A percentile compares a stretch with the other conserved stretches of the same genome.
Evolutionary conservation across 2,113 vertebrate species (phyloP).

Genomic region (Perca flavescens): DNA sequence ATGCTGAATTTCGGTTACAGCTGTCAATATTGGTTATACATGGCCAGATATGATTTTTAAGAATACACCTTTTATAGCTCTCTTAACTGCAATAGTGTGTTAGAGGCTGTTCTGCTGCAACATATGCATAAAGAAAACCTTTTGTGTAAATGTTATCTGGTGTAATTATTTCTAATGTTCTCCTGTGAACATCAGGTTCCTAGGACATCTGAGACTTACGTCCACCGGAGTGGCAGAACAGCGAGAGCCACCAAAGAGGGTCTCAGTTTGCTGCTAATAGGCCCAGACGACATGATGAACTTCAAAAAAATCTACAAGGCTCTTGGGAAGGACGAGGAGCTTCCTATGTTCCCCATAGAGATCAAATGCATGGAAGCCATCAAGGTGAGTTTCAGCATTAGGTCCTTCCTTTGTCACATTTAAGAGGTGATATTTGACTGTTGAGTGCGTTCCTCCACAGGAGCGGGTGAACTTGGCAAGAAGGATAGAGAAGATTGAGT

Average conservation of each 20-base stretch:
- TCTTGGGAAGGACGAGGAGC: constrained; percentile 91
- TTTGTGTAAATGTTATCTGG: not conserved
- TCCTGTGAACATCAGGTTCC: constrained; percentile 86
- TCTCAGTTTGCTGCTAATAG: constrained; percentile 91
- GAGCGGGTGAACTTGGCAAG: constrained; percentile 91
- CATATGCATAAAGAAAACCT: not conserved
- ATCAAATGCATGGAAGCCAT: constrained; percentile 89
- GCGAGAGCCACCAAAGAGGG: constrained; percentile 92
- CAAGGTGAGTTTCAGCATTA: constrained; percentile 82
- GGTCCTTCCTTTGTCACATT: not conserved
- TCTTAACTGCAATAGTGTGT: not conserved
- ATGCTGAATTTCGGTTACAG: not conserved
- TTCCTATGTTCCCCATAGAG: constrained; percentile 92
- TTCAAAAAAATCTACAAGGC: constrained; percentile 94
- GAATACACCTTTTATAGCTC: not conserved
- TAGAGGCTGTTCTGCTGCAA: not conserved
- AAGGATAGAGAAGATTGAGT: constrained; percentile 94
- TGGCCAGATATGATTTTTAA: not conserved
- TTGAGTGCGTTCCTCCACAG: constrained; percentile 75
- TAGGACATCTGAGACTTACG: constrained; percentile 93
- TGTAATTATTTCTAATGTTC: not conserved
- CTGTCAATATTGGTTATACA: not conserved
- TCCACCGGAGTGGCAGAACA: constrained; percentile 95
- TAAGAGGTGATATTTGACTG: not conserved
- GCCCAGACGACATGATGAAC: constrained; percentile 92